These are phyloP conservation scores for Meandrusa payeni DNA, from an alignment of 2,888 invertebrate species.

Conservation along the genomic window DNA sequence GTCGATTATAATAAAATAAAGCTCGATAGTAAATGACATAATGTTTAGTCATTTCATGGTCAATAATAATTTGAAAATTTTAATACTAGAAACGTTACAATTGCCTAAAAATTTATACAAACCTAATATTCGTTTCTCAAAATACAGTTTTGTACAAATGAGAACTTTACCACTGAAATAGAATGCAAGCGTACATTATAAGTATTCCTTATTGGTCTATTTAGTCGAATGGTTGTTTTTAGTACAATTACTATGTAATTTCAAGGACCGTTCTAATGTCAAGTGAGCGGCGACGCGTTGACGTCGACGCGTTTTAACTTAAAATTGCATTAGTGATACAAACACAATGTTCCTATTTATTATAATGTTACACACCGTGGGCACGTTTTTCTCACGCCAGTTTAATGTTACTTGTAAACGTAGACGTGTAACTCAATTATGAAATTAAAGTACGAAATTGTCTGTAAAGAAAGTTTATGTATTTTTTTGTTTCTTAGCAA, in stretches of 20 bases:
- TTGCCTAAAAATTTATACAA: no score
- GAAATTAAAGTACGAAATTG: no score
- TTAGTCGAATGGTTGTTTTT: slow-evolving; percentile 8
- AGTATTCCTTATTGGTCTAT: not conserved
- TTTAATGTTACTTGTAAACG: no score
- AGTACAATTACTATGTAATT: slow-evolving; percentile 18
- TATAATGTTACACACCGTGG: no score
- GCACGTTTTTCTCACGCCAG: no score
- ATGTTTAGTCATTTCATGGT: not conserved
- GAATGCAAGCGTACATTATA: slow-evolving; percentile 3
- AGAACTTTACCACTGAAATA: not conserved
- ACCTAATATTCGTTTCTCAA: no score
- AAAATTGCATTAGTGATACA: slow-evolving; percentile 11
- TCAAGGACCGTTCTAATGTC: slow-evolving; percentile 25
- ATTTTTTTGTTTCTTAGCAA: no score
- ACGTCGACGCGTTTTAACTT: slow-evolving; percentile 4
- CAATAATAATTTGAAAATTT: not conserved
- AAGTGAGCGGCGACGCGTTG: slow-evolving; percentile 19
- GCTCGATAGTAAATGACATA: no score
- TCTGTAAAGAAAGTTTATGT: no score
- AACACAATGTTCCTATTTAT: not conserved
- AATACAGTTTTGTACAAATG: not conserved
- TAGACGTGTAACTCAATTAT: no score
- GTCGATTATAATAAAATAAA: no score
- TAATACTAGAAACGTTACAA: no score